phyloP scores from a whole-genome alignment of 2,113 vertebrate species.

The Eulemur macaco region DNA sequence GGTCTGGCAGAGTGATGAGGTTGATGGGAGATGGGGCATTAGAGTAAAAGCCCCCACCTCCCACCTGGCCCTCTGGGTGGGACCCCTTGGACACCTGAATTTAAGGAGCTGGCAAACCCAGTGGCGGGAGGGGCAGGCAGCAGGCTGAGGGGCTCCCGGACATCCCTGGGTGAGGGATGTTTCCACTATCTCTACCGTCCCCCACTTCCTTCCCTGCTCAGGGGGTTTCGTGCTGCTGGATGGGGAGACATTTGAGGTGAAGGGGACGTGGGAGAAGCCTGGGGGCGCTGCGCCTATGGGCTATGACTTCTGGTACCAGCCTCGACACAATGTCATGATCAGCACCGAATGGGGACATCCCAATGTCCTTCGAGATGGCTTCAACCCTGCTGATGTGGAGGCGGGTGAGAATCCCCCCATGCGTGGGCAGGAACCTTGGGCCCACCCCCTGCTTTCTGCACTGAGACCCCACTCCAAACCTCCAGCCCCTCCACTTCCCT shows the following conservation, averaged over 20 bases:
- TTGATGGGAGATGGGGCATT: neutral
- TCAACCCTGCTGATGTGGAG: constrained; percentile 87
- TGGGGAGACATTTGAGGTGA: constrained; percentile 93
- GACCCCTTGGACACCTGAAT: neutral
- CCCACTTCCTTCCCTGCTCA: constrained; percentile 55
- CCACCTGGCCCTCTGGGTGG: neutral
- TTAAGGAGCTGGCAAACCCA: neutral
- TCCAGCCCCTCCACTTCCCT: too few species aligned
- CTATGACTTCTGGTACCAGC: constrained; percentile 99
- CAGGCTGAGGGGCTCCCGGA: neutral
- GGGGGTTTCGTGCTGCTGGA: constrained; percentile 94
- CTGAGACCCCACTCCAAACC: neutral
- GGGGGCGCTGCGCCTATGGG: constrained; percentile 84
- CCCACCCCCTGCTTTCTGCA: neutral
- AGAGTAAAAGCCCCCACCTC: neutral
- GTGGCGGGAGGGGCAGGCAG: too few species aligned
- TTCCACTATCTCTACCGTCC: neutral
- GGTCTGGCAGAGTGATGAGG: neutral
- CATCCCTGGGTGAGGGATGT: too few species aligned
- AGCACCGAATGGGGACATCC: constrained; percentile 93
- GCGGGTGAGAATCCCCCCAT: constrained; percentile 80
- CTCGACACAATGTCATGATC: constrained; percentile 95
- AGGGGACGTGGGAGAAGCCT: constrained; percentile 91
- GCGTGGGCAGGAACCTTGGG: neutral
- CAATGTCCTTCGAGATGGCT: constrained; percentile 86